Conservation (phyloP, 1,140 invertebrate genomes). For the Gonatopus flavifemur region DNA sequence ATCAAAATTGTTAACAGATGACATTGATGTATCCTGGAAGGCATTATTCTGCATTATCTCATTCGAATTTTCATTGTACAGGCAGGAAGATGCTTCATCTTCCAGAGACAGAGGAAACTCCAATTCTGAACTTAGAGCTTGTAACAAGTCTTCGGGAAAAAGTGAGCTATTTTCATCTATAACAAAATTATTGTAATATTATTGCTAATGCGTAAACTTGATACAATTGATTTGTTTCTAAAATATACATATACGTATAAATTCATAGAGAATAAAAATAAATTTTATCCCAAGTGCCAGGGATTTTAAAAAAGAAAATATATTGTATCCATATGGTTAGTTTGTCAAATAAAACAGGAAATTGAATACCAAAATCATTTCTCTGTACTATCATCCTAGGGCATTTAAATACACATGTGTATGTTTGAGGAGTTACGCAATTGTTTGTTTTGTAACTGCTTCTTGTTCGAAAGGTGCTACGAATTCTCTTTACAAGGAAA, state of each 20-base stretch:
- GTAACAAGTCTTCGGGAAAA: conserved; percentile 41
- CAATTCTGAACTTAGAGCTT: conserved; percentile 41
- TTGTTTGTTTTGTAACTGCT: too few species aligned
- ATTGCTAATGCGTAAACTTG: background rate
- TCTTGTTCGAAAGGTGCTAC: too few species aligned
- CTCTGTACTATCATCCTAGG: too few species aligned
- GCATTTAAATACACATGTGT: too few species aligned
- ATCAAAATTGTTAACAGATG: conserved; percentile 21
- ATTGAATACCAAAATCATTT: too few species aligned
- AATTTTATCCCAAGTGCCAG: background rate
- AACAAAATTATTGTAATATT: conserved; percentile 5
- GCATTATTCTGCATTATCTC: conserved; percentile 31
- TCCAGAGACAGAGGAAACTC: conserved; percentile 38
- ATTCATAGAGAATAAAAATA: background rate
- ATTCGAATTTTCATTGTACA: conserved; percentile 26
- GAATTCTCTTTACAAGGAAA: too few species aligned
- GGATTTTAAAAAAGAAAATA: too few species aligned
- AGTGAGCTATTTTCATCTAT: conserved; percentile 36
- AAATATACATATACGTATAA: background rate
- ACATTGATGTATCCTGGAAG: conserved; percentile 13
- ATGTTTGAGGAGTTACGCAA: too few species aligned
- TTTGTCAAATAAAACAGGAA: too few species aligned
- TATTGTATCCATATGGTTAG: too few species aligned
- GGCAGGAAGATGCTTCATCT: conserved; percentile 24
- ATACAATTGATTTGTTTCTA: background rate